Conservation (phyloP, 2,797 vertebrate genomes). For the Distichodus sexfasciatus region DNA sequence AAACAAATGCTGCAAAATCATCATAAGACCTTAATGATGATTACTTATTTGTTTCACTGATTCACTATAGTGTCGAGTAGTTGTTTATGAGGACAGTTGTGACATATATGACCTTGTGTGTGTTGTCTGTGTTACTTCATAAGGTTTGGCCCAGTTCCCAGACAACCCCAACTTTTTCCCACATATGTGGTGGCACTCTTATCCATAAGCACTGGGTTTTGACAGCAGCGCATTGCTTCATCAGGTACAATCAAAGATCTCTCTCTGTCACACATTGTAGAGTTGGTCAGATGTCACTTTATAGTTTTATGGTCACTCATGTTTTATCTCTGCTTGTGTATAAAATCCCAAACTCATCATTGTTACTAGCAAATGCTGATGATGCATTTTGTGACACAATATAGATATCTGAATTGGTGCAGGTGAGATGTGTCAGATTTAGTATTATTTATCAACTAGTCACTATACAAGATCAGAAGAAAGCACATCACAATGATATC, state of each 20-base stretch:
- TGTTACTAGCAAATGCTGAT: no score
- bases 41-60: not conserved
- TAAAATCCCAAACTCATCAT: no score
- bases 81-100: not conserved
- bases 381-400: no score
- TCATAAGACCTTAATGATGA: not conserved
- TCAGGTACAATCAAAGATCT: constrained; percentile 61
- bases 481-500: no score
- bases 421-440: no score
- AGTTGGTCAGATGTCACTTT: no score
- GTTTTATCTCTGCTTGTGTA: no score
- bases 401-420: no score
- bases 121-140: constrained; percentile 21
- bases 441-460: no score
- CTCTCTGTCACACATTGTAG: not conserved
- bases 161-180: constrained; percentile 63
- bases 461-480: no score
- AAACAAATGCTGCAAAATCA: not conserved
- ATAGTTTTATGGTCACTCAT: no score
- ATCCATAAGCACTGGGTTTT: constrained; percentile 80
- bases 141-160: constrained; percentile 75
- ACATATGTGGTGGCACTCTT: constrained; percentile 75
- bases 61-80: not conserved
- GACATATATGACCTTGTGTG: not conserved
- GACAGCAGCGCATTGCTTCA: constrained; percentile 80